Evolutionary conservation across 1,140 invertebrate genomes (phyloP), one percentile per base, ranked within the genome.

Genomic region (Lepidurus couesii): DNA sequence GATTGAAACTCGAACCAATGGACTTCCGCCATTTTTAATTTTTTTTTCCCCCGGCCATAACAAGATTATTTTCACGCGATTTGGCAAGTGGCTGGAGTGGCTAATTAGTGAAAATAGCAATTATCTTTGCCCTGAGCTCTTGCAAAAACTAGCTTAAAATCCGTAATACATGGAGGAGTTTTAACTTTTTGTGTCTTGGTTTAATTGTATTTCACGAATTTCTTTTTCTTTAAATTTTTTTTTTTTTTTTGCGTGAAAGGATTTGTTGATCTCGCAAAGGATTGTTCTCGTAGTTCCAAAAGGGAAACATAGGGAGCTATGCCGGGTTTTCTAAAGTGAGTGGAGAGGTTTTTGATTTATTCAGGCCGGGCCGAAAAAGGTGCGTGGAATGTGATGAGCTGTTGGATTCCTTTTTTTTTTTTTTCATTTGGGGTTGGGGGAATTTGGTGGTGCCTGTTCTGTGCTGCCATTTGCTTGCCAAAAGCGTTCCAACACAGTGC

Each of bases 291-390:
- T 7, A 65, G 21, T 65, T 65, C 21, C 8, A 21, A 21, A 21
- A 21, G 8, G 16, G 21, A 21, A 65, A 65, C 53, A 16, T n/a
- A 16, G 53, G 6, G 53, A n/a, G 16, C 53, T 65, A 21, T 16
- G 53, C 16, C 34, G 34, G 34, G 34, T 65, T 65, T 65, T 65
- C 13, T 65, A 7, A 65, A 65, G 53, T 21, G 53, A 65, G 13
- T 65, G 53, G 53, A 65, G 53, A 65, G 53, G 53, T 65, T 65
- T 65, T 65, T 65, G 53, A 65, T 65, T 65, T 65, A 65, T 65
- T 65, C 53, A 65, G 53, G 53, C 53, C 53, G n/a, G 53, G 53
- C 21, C 53, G 53, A 65, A 65, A 65, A 65, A 65, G 53, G 53
- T 65, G 53, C 53, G 53, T n/a, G 53, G 53, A 65, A 65, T 65